Conservation (phyloP, 2,888 invertebrate species). For the Anthrax anthrax region DNA sequence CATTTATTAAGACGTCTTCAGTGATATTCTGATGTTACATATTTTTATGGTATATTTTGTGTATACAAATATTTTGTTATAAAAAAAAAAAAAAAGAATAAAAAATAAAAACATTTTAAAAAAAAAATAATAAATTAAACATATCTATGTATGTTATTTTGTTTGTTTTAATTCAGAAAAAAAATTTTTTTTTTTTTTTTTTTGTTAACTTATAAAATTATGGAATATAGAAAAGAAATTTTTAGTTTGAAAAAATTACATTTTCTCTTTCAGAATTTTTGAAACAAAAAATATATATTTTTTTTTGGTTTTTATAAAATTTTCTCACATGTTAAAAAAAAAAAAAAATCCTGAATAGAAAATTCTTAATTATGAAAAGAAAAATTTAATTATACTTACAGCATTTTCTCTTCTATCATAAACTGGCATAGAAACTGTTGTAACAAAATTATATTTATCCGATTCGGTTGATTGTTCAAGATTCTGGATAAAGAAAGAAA, state of each 20-base stretch:
- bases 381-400: constrained; percentile 40
- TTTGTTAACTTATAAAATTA: too few species aligned
- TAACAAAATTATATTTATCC: constrained; percentile 63
- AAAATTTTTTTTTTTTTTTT: too few species aligned
- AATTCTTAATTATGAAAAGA: too few species aligned
- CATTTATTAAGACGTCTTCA: constrained; percentile 89
- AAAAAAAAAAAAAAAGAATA: background rate
- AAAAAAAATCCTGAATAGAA: too few species aligned
- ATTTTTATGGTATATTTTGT: background rate
- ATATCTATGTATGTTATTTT: too few species aligned
- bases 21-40: constrained; percentile 74
- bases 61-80: background rate
- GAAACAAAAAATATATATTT: too few species aligned
- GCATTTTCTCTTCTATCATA: constrained; percentile 76
- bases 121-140: background rate
- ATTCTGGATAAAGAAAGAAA: constrained; percentile 18
- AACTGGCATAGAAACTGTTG: constrained; percentile 85
- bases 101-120: background rate
- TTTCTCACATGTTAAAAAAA: too few species aligned
- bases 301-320: too few species aligned
- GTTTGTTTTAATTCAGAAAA: too few species aligned
- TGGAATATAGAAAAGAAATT: too few species aligned
- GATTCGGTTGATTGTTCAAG: constrained; percentile 37
- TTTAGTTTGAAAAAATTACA: too few species aligned
- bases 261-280: too few species aligned